Evolutionary conservation across 2,888 invertebrate genomes (phyloP).

Genomic region (Elegia similella): DNA sequence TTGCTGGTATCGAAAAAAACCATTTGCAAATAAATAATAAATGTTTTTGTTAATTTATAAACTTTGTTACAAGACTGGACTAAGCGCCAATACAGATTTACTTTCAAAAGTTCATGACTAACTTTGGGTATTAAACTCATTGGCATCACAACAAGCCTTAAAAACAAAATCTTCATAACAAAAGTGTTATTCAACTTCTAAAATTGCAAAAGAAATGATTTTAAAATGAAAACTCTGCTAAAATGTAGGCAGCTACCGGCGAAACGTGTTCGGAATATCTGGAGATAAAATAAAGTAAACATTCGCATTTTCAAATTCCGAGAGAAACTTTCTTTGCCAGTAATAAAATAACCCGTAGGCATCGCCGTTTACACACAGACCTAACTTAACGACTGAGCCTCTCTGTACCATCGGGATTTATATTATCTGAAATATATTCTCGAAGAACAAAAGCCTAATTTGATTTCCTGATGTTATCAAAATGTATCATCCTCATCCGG

Average conservation of each 20-base stretch:
- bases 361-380: neutral
- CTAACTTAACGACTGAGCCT: neutral
- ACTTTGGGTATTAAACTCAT: neutral
- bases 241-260: neutral
- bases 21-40: too few relatives aligned
- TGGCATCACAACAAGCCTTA: neutral
- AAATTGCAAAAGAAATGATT: neutral
- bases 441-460: too few relatives aligned
- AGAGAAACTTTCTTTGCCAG: neutral
- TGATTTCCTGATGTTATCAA: too few relatives aligned
- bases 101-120: neutral
- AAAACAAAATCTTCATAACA: neutral
- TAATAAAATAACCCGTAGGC: constrained; percentile 5
- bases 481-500: too few relatives aligned
- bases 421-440: neutral
- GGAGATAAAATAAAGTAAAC: neutral
- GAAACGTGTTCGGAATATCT: constrained; percentile 1
- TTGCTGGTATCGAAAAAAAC: too few relatives aligned
- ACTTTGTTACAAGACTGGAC: too few relatives aligned
- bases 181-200: neutral
- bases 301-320: constrained; percentile 4
- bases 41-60: too few relatives aligned
- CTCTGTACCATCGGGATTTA: neutral
- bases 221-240: neutral
- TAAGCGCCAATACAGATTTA: neutral